Evolutionary conservation across 1,140 invertebrate species (phyloP).

Genomic region (Ostrea denselamellosa): DNA sequence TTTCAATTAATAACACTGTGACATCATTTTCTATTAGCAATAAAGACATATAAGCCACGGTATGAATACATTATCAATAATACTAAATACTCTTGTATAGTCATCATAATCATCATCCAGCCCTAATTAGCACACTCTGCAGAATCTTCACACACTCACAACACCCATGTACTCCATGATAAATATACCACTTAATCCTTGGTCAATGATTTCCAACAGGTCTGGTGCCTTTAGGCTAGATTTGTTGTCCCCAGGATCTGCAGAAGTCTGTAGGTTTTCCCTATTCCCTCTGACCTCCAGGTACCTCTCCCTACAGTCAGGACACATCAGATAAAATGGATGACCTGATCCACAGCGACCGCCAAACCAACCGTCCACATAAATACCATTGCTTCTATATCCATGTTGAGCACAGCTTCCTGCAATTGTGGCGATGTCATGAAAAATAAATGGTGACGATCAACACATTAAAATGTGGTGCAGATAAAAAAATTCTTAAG

Average conservation of each 20-base stretch:
- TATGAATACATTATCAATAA: background rate
- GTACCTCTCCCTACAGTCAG: conserved; percentile 80
- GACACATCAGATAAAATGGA: conserved; percentile 80
- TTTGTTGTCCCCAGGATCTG: background rate
- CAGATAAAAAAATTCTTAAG: too few relatives aligned
- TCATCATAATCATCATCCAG: too few relatives aligned
- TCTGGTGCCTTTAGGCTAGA: conserved; percentile 58
- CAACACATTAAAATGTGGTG: too few relatives aligned
- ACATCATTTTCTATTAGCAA: background rate
- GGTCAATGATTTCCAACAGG: conserved; percentile 60
- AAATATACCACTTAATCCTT: conserved; percentile 32
- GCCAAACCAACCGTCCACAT: conserved; percentile 72
- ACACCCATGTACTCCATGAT: background rate
- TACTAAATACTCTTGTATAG: too few relatives aligned
- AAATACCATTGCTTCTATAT: conserved; percentile 72
- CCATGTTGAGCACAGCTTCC: conserved; percentile 71
- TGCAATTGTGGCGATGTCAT: conserved; percentile 44
- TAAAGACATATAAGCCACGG: background rate
- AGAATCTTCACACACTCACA: too few relatives aligned
- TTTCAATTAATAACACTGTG: too few relatives aligned
- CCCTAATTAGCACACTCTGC: too few relatives aligned
- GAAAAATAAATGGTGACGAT: background rate
- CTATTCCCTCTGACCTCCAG: conserved; percentile 59
- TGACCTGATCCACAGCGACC: conserved; percentile 74
- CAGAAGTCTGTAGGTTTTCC: background rate